These are phyloP conservation scores for Belgica antarctica DNA, from an alignment of 2,888 invertebrate species.

Conservation along the genomic window DNA sequence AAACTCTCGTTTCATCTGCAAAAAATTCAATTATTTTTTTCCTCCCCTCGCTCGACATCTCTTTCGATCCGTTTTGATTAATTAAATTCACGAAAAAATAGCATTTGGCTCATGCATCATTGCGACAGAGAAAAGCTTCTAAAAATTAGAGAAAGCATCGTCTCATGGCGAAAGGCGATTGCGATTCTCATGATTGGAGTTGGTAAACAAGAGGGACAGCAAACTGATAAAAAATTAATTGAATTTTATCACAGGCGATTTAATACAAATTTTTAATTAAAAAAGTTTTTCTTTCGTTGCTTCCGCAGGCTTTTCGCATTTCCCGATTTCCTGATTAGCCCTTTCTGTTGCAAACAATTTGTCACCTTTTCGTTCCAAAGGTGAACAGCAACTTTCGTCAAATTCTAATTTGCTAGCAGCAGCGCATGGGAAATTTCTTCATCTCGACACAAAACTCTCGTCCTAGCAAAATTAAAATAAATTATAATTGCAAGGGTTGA, in stretches of 20 bases:
- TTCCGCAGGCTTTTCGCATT: slow-evolving; percentile 8
- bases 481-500: background rate
- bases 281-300: slow-evolving; percentile 41
- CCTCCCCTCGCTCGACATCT: slow-evolving; percentile 5
- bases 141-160: slow-evolving; percentile 40
- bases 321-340: background rate
- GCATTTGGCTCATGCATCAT: slow-evolving; percentile 36
- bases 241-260: slow-evolving; percentile 44
- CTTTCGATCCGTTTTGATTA: slow-evolving; percentile 42
- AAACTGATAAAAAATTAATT: slow-evolving; percentile 43
- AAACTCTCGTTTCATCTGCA: slow-evolving; percentile 15
- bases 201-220: slow-evolving; percentile 21
- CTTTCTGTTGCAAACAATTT: too few relatives aligned
- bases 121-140: slow-evolving; percentile 41
- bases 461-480: slow-evolving; percentile 15
- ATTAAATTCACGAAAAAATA: slow-evolving; percentile 43
- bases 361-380: background rate
- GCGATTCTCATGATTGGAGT: slow-evolving; percentile 4
- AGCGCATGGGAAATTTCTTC: too few relatives aligned
- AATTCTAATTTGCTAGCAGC: too few relatives aligned
- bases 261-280: slow-evolving; percentile 44
- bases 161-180: slow-evolving; percentile 16
- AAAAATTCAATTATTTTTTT: slow-evolving; percentile 42
- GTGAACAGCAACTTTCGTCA: too few relatives aligned
- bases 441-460: too few relatives aligned